Evolutionary conservation across 2,888 invertebrate species (phyloP), one percentile per base, ranked within the genome.

Genomic region (Scrobipalpa costella): DNA sequence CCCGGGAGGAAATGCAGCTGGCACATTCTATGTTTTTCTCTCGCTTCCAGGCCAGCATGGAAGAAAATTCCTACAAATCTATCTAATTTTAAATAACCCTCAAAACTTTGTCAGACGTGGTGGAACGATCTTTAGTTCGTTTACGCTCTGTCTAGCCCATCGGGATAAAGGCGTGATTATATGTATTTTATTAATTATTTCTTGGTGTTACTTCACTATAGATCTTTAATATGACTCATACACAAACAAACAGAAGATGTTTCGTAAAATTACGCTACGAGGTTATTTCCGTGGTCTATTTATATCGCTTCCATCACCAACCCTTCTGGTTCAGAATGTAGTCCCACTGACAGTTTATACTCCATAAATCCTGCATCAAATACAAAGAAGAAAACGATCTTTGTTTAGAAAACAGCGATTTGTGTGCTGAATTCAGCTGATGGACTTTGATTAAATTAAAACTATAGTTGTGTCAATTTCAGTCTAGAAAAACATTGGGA

Each of bases 281-380:
- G 27, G 27, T 44, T 15, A 44, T 44, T 15, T 15, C 15, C n/a
- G 44, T 15, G 15, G 55, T 55, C 11, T 55, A 55, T 52, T 27
- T 55, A 55, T 34, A 55, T 55, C 27, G 27, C 27, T 1, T 34
- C 55, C 55, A 34, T 55, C 55, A 55, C 34, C 55, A 34, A 15
- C 55, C n/a, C 34, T 55, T 15, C 55, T 55, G 55, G 50, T 15
- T 15, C 1, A 55, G 27, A 55, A 55, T 55, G 34, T 55, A 55
- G 34, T 34, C 8, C 13, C n/a, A 34, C 55, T 55, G 55, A 55
- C 55, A 55, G 55, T n/a, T 15, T 27, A 17, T 27, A 15, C 34
- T 3, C 13, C 27, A 55, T 55, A 17, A 17, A 50, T 50, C 11
- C 9, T 44, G 5, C n/a, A 44, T 44, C 44, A 9, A 44, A 44